phyloP scores from a whole-genome alignment of 1,140 invertebrate genomes.

The Drosophila watanabei region DNA sequence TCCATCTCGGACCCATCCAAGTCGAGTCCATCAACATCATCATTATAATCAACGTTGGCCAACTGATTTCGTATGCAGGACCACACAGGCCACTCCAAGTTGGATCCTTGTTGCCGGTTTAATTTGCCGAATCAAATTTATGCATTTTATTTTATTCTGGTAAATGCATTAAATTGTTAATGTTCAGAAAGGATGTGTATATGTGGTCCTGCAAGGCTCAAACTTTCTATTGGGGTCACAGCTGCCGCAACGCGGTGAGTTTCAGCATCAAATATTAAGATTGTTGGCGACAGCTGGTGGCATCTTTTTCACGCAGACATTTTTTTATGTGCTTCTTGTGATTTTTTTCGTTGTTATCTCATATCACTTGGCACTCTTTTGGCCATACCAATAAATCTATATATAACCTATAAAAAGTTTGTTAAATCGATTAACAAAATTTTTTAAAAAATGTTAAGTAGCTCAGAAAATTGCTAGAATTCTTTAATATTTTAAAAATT shows the following conservation, averaged over 20 bases:
- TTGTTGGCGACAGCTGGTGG: constrained; percentile 71
- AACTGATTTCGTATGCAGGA: constrained; percentile 71
- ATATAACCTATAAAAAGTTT: background rate
- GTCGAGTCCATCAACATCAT: constrained; percentile 27
- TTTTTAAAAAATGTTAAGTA: background rate
- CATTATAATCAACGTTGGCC: constrained; percentile 39
- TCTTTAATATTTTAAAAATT: no score
- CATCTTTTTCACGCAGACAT: constrained; percentile 52
- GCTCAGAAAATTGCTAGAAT: no score
- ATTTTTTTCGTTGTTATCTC: constrained; percentile 33
- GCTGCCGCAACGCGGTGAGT: constrained; percentile 53
- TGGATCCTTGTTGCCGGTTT: constrained; percentile 40
- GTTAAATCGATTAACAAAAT: background rate
- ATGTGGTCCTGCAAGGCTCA: background rate
- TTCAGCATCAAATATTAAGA: constrained; percentile 81
- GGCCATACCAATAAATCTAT: background rate
- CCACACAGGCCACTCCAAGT: constrained; percentile 28
- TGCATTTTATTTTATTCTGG: constrained; percentile 59
- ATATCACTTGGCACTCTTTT: constrained; percentile 41
- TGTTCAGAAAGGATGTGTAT: constrained; percentile 9
- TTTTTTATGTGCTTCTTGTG: constrained; percentile 32
- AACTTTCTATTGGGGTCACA: constrained; percentile 43
- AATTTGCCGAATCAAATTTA: constrained; percentile 67
- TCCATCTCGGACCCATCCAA: constrained; percentile 15
- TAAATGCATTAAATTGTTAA: constrained; percentile 64